Evolutionary conservation across 2,888 invertebrate species (phyloP).

Genomic region (Ochropleura plecta): DNA sequence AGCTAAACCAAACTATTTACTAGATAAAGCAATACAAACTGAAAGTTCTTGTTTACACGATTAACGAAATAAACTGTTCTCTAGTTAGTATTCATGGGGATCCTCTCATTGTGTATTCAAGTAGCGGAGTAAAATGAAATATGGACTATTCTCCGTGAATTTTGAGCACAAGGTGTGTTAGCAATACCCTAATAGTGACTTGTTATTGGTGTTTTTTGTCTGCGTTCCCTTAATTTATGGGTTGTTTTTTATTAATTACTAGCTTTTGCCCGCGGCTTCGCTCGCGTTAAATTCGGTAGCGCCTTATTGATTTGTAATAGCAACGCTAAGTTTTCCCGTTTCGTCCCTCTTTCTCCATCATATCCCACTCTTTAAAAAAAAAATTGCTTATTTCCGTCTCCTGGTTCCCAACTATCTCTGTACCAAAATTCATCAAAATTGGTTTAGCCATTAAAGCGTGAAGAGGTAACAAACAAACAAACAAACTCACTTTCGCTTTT

Average conservation of each 20-base stretch:
- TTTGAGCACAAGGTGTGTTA: constrained; percentile 85
- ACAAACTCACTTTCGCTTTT: too few relatives aligned
- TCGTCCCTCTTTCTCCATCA: too few relatives aligned
- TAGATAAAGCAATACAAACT: constrained; percentile 81
- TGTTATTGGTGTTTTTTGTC: constrained; percentile 67
- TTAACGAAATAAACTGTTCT: constrained; percentile 89
- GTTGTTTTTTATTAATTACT: not conserved
- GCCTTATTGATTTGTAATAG: too few relatives aligned
- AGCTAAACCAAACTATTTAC: constrained; percentile 63
- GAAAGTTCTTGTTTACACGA: constrained; percentile 89
- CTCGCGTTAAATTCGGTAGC: too few relatives aligned
- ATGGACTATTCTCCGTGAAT: constrained; percentile 88
- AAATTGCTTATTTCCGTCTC: too few relatives aligned
- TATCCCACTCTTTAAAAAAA: too few relatives aligned
- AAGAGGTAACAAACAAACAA: too few relatives aligned
- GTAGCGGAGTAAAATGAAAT: constrained; percentile 87
- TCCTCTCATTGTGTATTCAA: constrained; percentile 87
- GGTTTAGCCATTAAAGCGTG: too few relatives aligned
- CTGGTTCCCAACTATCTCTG: too few relatives aligned
- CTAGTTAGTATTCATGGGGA: constrained; percentile 89
- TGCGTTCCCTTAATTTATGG: constrained; percentile 50
- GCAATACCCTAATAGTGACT: constrained; percentile 75
- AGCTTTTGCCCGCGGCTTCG: not conserved
- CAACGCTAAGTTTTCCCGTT: too few relatives aligned
- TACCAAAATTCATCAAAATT: too few relatives aligned